Evolutionary conservation across 2,113 vertebrate species (phyloP), one percentile per base, ranked within the genome.

Genomic region (Silurus meridionalis): DNA sequence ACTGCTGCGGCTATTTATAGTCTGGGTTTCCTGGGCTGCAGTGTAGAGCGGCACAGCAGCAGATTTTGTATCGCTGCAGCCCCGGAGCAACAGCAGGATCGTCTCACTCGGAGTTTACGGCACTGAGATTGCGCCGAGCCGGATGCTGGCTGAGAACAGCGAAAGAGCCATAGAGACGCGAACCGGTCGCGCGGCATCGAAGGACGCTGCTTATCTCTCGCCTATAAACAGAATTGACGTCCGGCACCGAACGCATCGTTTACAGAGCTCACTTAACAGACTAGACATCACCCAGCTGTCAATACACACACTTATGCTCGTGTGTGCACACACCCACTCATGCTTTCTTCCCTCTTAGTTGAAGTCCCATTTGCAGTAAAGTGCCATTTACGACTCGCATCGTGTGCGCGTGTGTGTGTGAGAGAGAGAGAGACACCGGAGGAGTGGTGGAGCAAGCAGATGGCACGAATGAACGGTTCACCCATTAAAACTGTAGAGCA

Each of bases 1-100:
- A 77, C 85, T 86, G 88, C 67, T 75, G 72, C 72, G 66, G 86
- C 86, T 87, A 89, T 85, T 83, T 81, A 83, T 87, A 89, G 84
- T 14, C 48, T 19, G 67, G 79, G 86, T 50, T 83, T 83, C 58
- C 80, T 81, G 71, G 46, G 69, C 85, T 55, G 85, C 67, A 74
- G 79, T 50, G 85, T 52, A 28, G 46, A 63, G 80, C 10, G 11
- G 61, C 84, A 80, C 75, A 80, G 75, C 67, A 19, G 79, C 71
- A 66, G 71, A 87, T 87, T 66, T 80, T 48, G 86, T 87, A 87
- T 83, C 72, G 78, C 78, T 78, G 71, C 81, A 67, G 86, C 71
- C 48, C 78, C 72, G 50, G 69, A 82, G 80, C 80, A 66, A 72
- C 48, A 85, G 83, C 60, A 61, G 67, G 83, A 87, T 83, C 82